Conservation (phyloP, 2,888 invertebrate species). For the Brachypterus glaber region DNA sequence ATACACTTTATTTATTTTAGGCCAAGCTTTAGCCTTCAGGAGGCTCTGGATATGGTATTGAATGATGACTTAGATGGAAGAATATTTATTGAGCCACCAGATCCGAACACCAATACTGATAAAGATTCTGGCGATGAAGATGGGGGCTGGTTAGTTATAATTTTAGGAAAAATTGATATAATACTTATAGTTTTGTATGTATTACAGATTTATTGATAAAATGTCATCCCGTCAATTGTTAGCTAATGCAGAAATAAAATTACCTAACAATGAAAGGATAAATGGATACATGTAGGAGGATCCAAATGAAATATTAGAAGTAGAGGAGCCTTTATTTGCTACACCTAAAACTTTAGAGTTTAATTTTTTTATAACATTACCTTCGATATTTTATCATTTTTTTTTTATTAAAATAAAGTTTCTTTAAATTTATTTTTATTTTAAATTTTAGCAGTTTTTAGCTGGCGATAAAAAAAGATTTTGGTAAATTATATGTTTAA, state of each 20-base stretch:
- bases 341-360: too few relatives aligned
- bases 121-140: slow-evolving; percentile 18
- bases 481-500: too few relatives aligned
- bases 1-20: neutral
- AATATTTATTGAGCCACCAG: slow-evolving; percentile 15
- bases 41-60: neutral
- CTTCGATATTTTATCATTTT: too few relatives aligned
- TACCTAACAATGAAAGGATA: slow-evolving; percentile 10
- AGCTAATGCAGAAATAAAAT: slow-evolving; percentile 12
- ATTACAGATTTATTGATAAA: slow-evolving; percentile 3
- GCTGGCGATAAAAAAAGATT: too few relatives aligned
- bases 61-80: neutral
- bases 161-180: too few relatives aligned
- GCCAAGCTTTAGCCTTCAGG: neutral
- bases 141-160: slow-evolving; percentile 12
- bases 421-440: too few relatives aligned
- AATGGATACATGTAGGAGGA: too few relatives aligned
- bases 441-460: too few relatives aligned
- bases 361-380: too few relatives aligned
- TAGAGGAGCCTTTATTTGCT: too few relatives aligned
- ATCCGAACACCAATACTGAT: slow-evolving; percentile 15
- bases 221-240: slow-evolving; percentile 10
- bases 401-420: too few relatives aligned
- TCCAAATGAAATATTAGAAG: too few relatives aligned
- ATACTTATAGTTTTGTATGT: slow-evolving; percentile 4